Evolutionary conservation across 2,113 vertebrate genomes (phyloP).

Genomic region (Lycaon pictus): DNA sequence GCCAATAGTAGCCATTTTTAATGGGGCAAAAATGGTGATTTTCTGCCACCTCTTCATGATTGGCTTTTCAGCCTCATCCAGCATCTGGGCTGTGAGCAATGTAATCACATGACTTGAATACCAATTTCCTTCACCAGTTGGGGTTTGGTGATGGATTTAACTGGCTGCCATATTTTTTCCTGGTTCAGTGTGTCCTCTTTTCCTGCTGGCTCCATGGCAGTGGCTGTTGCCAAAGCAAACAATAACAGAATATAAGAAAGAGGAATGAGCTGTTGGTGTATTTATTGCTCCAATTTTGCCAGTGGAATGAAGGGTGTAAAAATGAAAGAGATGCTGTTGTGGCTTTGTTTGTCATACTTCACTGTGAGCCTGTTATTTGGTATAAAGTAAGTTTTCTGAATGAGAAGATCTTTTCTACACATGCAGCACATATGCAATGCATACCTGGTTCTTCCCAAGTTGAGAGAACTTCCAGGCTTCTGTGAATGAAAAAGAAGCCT

Average conservation of each 20-base stretch:
- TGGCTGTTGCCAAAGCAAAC: slow-evolving; percentile 84
- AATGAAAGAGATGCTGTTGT: slow-evolving; percentile 55
- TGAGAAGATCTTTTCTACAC: slow-evolving; percentile 47
- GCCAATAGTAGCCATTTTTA: not conserved
- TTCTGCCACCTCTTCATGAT: not conserved
- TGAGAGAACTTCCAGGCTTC: not conserved
- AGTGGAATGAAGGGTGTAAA: slow-evolving; percentile 52
- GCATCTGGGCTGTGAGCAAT: not conserved
- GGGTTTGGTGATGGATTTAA: slow-evolving; percentile 71
- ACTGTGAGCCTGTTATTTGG: slow-evolving; percentile 23
- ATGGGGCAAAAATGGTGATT: not conserved
- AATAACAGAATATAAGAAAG: slow-evolving; percentile 78
- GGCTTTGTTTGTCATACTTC: slow-evolving; percentile 68
- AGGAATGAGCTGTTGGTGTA: slow-evolving; percentile 76
- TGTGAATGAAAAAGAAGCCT: slow-evolving; percentile 20
- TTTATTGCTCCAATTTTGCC: slow-evolving; percentile 75
- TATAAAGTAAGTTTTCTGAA: slow-evolving; percentile 58
- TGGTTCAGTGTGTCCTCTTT: slow-evolving; percentile 74
- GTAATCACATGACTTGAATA: slow-evolving; percentile 65
- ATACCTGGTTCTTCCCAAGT: not conserved
- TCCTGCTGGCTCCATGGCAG: slow-evolving; percentile 66
- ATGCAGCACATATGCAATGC: not conserved
- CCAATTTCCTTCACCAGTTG: slow-evolving; percentile 55
- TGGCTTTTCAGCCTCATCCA: not conserved
- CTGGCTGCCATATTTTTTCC: slow-evolving; percentile 72